These are phyloP conservation scores for Crocallis elinguaria DNA, from an alignment of 2,888 invertebrate genomes.

Conservation along the genomic window DNA sequence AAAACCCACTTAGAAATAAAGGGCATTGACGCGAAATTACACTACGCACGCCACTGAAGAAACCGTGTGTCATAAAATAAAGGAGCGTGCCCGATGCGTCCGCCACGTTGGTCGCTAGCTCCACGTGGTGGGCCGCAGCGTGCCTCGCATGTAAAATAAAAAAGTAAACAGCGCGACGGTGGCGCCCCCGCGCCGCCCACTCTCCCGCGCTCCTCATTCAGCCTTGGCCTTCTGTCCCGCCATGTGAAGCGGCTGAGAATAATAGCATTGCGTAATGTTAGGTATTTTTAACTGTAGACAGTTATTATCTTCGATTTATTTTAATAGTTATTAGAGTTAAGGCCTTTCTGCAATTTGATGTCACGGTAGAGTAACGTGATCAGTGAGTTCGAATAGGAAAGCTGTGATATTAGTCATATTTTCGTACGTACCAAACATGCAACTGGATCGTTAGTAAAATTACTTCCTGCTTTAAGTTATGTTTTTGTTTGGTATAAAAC, in stretches of 20 bases:
- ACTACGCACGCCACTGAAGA: not conserved
- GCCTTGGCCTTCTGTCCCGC: slow-evolving; percentile 60
- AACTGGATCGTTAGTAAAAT: slow-evolving; percentile 3
- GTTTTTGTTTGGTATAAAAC: not conserved
- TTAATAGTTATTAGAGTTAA: slow-evolving; percentile 5
- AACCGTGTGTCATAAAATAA: slow-evolving; percentile 7
- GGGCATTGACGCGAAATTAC: slow-evolving; percentile 19
- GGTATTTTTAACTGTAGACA: slow-evolving; percentile 24
- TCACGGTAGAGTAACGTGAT: slow-evolving; percentile 2
- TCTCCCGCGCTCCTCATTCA: slow-evolving; percentile 42
- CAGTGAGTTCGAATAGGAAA: slow-evolving; percentile 1
- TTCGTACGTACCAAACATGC: too few species aligned
- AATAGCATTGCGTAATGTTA: slow-evolving; percentile 24
- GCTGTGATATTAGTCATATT: not conserved
- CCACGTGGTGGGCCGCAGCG: slow-evolving; percentile 17
- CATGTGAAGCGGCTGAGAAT: slow-evolving; percentile 22
- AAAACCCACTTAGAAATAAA: slow-evolving; percentile 11
- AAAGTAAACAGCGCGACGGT: slow-evolving; percentile 33
- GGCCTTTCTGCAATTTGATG: slow-evolving; percentile 4
- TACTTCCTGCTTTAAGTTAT: not conserved
- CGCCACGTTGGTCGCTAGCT: slow-evolving; percentile 10
- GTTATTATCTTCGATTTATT: slow-evolving; percentile 24
- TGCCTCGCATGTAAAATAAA: slow-evolving; percentile 16
- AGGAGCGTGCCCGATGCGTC: slow-evolving; percentile 6
- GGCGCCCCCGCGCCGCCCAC: slow-evolving; percentile 29